Percentiles rank a stretch among this genome's conserved stretches.
phyloP scores from a whole-genome alignment of 2,113 vertebrate genomes.

The Psettodes erumei region DNA sequence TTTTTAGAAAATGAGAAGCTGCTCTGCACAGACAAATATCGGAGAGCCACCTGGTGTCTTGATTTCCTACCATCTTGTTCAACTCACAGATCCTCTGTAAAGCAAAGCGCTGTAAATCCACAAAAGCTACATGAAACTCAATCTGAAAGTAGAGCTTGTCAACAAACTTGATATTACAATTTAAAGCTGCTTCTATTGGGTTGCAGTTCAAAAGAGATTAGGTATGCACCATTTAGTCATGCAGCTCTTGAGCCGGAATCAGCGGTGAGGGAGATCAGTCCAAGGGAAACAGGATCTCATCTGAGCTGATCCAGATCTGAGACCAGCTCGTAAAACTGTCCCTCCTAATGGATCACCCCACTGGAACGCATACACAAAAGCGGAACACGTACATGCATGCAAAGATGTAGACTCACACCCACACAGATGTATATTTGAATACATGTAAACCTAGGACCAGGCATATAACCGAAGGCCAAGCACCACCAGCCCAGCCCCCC shows the following conservation, averaged over 20 bases:
- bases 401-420: constrained; percentile 33
- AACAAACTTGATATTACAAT: constrained; percentile 78
- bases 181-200: constrained; percentile 73
- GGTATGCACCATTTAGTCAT: constrained; percentile 80
- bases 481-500: not conserved
- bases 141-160: constrained; percentile 80
- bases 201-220: constrained; percentile 82
- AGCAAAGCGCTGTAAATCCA: constrained; percentile 55
- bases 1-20: not conserved
- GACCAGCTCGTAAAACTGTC: constrained; percentile 78
- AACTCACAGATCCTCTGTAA: constrained; percentile 21
- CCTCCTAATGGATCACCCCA: constrained; percentile 73
- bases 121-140: constrained; percentile 70
- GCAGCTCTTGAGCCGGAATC: constrained; percentile 77
- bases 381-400: constrained; percentile 32
- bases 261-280: constrained; percentile 70
- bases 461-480: constrained; percentile 24
- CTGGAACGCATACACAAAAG: constrained; percentile 29
- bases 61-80: constrained; percentile 13
- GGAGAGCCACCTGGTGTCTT: constrained; percentile 23
- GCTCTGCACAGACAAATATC: not conserved
- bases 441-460: constrained; percentile 18
- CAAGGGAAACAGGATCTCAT: constrained; percentile 80
- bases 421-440: constrained; percentile 24
- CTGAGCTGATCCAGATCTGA: constrained; percentile 77